Evolutionary conservation across 2,888 invertebrate species (phyloP).

Genomic region (Sphinx pinastri): DNA sequence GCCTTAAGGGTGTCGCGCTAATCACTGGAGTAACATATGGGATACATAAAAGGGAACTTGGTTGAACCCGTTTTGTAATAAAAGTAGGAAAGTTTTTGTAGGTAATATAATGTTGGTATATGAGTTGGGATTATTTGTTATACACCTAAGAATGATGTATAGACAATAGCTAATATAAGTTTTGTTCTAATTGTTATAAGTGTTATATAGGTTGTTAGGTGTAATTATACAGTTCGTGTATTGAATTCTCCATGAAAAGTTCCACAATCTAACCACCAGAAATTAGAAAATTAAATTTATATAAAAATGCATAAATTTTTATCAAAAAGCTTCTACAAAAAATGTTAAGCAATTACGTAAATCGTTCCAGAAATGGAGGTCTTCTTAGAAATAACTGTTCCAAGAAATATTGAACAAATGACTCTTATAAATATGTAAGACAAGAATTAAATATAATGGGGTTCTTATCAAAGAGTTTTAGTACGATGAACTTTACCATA

Average conservation of each 20-base stretch:
- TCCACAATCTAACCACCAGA: too few relatives aligned
- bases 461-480: conserved; percentile 29
- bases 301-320: too few relatives aligned
- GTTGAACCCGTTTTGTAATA: background rate
- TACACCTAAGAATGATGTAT: too few relatives aligned
- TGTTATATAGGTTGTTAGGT: too few relatives aligned
- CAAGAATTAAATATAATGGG: background rate
- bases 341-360: background rate
- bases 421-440: background rate
- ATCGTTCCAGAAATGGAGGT: background rate
- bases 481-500: conserved; percentile 29
- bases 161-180: too few relatives aligned
- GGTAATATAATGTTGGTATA: too few relatives aligned
- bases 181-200: too few relatives aligned
- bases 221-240: too few relatives aligned
- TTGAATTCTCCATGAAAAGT: too few relatives aligned
- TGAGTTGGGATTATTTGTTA: too few relatives aligned
- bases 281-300: too few relatives aligned
- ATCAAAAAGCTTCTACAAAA: too few relatives aligned
- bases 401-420: background rate
- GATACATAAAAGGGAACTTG: background rate
- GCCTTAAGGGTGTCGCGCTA: conserved; percentile 30
- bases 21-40: conserved; percentile 15
- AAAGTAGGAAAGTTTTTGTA: background rate
- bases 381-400: background rate